Evolutionary conservation across 1,140 invertebrate species (phyloP).

Genomic region (Meloidogyne hapla): DNA sequence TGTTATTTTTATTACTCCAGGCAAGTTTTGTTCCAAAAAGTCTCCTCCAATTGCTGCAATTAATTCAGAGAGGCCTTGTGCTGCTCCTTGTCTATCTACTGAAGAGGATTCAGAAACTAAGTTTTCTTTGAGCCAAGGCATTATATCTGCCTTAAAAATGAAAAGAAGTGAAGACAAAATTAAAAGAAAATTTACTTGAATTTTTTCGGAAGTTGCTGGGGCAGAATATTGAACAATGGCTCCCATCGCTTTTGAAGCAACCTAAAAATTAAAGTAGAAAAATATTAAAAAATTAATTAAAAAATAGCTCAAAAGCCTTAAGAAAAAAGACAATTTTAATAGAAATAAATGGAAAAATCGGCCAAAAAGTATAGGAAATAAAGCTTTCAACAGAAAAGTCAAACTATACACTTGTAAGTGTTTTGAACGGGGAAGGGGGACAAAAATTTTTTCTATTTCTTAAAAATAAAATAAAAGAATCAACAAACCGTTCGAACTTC

Average conservation of each 20-base stretch:
- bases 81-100: conserved; percentile 92
- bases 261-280: conserved; percentile 70
- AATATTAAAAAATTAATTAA: no score
- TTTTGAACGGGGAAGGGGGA: no score
- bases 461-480: no score
- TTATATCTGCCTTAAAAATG: conserved; percentile 78
- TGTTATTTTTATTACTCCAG: conserved; percentile 92
- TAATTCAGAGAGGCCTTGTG: conserved; percentile 82
- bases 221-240: conserved; percentile 95
- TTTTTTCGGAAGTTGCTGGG: conserved; percentile 42
- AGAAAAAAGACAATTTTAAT: no score
- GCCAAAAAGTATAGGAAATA: no score
- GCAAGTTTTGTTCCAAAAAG: conserved; percentile 93
- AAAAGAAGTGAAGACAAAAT: conserved; percentile 70
- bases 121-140: conserved; percentile 97
- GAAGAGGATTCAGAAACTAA: conserved; percentile 91
- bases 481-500: conserved; percentile 71
- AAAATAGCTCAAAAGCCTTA: no score
- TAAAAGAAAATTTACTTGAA: conserved; percentile 18
- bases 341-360: no score
- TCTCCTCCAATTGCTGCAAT: conserved; percentile 90
- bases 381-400: no score
- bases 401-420: no score
- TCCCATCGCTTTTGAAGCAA: conserved; percentile 87
- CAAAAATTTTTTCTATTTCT: no score